Evolutionary conservation across 1,140 invertebrate genomes (phyloP), one percentile per base, ranked within the genome.

Genomic region (Drosophila carrolli): DNA sequence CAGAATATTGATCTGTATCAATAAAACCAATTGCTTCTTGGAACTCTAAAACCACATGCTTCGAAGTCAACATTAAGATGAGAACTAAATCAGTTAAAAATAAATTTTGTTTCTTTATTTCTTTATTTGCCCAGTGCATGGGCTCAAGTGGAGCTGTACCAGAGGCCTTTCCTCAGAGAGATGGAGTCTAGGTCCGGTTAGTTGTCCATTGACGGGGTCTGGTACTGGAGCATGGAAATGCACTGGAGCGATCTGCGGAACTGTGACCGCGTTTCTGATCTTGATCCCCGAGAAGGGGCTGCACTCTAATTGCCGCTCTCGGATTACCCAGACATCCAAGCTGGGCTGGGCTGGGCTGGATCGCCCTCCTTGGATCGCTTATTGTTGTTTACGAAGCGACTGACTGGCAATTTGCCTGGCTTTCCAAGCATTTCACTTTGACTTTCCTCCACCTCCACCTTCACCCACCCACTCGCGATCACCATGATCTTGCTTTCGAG

Each of bases 381-480:
- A 38, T 29, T 65, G 59, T 63, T 63, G 47, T 23, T 56, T 53
- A 47, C 37, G 44, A 59, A 38, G n/a, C 41, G 54, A 43, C 71
- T 75, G 37, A 62, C 67, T 78, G 62, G 75, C 77, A 89, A 86
- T 86, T 86, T 86, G 79, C 60, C 72, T 65, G 83, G 84, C 83
- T 86, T 86, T 86, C 83, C 79, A 86, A 76, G 63, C 83, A 83
- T 86, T 86, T 86, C 83, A 86, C 84, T 86, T 86, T 86, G 83
- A 83, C 83, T 86, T 86, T 86, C 83, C 77, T 85, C 83, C 29
- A 48, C 56, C 61, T 16, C 51, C 73, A 66, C 72, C 55, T 61
- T 72, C 63, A 74, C 70, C 74, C 79, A 73, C 84, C 83, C 84
- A 89, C 76, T 75, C 76, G 58, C 73, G 41, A 65, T 60, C 50